These are phyloP conservation scores for Scalopus aquaticus DNA, from an alignment of 2,113 vertebrate species.

Conservation along the genomic window DNA sequence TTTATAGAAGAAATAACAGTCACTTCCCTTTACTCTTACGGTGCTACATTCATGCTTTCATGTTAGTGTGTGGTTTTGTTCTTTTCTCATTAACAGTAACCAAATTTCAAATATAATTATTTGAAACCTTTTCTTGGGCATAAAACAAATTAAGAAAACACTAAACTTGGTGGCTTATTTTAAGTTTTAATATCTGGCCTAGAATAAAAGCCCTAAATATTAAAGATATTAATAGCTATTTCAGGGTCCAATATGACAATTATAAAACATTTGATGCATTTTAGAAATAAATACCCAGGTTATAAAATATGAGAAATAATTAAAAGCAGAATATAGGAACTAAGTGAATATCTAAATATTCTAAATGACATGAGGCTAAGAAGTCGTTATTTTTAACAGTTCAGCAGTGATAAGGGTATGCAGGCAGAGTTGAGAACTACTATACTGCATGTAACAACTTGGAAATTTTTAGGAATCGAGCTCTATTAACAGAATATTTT, in stretches of 20 bases:
- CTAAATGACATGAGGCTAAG: background rate
- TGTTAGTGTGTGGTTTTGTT: background rate
- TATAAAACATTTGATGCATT: background rate
- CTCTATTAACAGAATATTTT: background rate
- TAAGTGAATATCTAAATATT: background rate
- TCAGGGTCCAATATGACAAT: background rate
- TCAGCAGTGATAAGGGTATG: background rate
- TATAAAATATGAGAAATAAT: background rate
- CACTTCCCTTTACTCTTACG: background rate
- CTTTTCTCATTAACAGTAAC: background rate
- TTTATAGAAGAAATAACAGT: background rate
- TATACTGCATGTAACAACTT: background rate
- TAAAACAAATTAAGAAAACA: constrained; percentile 2
- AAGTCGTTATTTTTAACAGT: background rate
- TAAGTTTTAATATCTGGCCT: background rate
- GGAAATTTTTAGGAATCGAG: background rate
- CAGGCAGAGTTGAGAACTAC: fast-evolving
- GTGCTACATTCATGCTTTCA: background rate
- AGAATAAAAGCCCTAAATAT: background rate
- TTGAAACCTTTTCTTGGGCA: background rate
- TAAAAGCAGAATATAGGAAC: background rate
- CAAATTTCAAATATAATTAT: background rate
- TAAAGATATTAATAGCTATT: background rate
- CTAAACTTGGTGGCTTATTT: background rate
- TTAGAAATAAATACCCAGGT: background rate